Conservation (phyloP, 2,113 vertebrate species). For the Pluvialis apricaria region DNA sequence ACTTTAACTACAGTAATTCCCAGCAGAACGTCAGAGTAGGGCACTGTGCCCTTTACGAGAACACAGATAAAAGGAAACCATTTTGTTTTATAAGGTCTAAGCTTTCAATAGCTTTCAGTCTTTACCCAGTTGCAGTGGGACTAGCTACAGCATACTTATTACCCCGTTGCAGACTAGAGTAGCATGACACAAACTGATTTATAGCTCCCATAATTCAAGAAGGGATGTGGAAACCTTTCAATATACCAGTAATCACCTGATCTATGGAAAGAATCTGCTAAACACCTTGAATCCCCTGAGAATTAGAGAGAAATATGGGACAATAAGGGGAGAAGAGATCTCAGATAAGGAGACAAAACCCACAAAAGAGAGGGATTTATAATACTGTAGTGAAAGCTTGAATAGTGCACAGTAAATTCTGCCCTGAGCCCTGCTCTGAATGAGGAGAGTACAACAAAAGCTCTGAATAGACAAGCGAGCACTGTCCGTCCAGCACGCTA, state of each 20-base stretch:
- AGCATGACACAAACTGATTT: neutral
- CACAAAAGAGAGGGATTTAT: neutral
- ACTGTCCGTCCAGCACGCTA: neutral
- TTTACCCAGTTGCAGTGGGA: neutral
- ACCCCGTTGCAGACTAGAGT: neutral
- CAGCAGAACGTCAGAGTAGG: neutral
- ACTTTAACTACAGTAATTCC: neutral
- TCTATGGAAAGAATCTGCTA: neutral
- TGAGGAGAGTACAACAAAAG: slow-evolving; percentile 16
- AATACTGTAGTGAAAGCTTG: neutral
- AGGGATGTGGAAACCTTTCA: neutral
- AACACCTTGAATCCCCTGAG: neutral
- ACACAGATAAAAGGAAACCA: neutral
- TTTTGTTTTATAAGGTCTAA: neutral
- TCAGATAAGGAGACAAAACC: neutral
- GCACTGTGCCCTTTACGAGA: neutral
- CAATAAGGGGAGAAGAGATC: neutral
- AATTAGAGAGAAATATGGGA: neutral
- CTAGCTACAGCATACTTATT: neutral
- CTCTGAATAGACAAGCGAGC: neutral
- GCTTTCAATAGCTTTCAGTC: neutral
- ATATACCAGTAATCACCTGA: neutral
- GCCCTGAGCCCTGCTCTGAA: slow-evolving; percentile 23
- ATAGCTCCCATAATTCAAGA: neutral
- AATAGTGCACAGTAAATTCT: slow-evolving; percentile 13